These are phyloP conservation scores for Rhynchomys soricoides DNA, from an alignment of 2,113 vertebrate genomes.

Conservation along the genomic window DNA sequence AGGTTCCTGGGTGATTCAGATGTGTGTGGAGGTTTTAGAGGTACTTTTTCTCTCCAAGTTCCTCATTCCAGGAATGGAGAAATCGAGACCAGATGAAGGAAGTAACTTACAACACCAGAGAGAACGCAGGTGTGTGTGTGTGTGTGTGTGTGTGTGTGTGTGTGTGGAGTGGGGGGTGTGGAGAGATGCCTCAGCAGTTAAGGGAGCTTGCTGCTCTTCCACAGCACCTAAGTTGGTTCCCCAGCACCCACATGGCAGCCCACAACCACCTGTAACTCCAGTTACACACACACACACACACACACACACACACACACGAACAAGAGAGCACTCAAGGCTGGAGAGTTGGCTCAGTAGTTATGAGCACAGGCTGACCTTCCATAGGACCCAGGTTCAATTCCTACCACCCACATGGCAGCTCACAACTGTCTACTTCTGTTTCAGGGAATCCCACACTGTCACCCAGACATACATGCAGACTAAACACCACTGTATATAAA, in stretches of 20 bases:
- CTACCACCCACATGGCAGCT: too few relatives aligned
- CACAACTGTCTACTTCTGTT: too few relatives aligned
- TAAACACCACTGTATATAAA: too few relatives aligned
- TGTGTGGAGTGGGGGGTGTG: background rate
- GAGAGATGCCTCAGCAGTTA: background rate
- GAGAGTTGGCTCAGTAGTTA: too few relatives aligned
- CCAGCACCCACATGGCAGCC: background rate
- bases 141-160: background rate
- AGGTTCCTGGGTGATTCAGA: background rate
- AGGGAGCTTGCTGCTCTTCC: background rate
- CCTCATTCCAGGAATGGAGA: slow-evolving; percentile 57
- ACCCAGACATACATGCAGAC: too few relatives aligned
- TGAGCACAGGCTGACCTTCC: too few relatives aligned
- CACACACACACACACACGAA: background rate
- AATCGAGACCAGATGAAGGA: background rate
- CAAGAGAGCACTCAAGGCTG: too few relatives aligned
- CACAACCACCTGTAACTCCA: background rate
- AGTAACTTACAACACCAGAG: background rate
- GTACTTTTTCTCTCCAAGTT: background rate
- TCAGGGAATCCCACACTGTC: too few relatives aligned
- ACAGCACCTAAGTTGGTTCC: background rate
- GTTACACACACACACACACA: background rate
- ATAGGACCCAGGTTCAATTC: too few relatives aligned
- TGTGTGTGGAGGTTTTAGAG: background rate
- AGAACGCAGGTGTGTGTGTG: background rate